phyloP scores from a whole-genome alignment of 2,113 vertebrate species.

The Parus major region DNA sequence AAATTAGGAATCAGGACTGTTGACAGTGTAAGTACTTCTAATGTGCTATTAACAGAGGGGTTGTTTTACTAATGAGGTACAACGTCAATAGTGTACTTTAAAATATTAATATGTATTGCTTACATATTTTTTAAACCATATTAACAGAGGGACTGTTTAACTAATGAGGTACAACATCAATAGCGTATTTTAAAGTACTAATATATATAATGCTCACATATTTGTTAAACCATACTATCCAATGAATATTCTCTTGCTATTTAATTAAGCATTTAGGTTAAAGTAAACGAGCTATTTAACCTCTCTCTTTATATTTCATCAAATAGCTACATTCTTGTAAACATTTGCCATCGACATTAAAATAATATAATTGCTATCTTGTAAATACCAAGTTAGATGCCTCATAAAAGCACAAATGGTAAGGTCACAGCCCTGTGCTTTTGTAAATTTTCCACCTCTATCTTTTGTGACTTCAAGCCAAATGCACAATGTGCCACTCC shows the following conservation, averaged over 20 bases:
- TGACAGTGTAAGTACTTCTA: background rate
- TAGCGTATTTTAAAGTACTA: background rate
- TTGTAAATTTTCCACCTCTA: background rate
- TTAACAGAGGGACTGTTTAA: background rate
- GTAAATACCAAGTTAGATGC: background rate
- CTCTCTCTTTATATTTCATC: background rate
- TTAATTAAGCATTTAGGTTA: conserved; percentile 24
- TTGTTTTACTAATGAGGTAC: background rate
- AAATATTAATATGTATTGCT: background rate
- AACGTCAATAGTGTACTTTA: background rate
- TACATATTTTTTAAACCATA: background rate
- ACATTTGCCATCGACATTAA: background rate
- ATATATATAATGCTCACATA: background rate
- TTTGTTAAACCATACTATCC: background rate
- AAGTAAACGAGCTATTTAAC: background rate
- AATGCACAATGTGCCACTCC: background rate
- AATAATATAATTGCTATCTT: background rate
- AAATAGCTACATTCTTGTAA: conserved; percentile 1
- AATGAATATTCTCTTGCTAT: background rate
- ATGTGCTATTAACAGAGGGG: background rate
- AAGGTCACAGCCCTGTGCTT: background rate
- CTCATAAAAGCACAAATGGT: background rate
- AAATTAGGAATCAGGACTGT: background rate
- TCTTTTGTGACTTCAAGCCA: background rate
- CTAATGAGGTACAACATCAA: conserved; percentile 5